Conservation (phyloP, 2,797 vertebrate genomes). For the Micromesistius poutassou region DNA sequence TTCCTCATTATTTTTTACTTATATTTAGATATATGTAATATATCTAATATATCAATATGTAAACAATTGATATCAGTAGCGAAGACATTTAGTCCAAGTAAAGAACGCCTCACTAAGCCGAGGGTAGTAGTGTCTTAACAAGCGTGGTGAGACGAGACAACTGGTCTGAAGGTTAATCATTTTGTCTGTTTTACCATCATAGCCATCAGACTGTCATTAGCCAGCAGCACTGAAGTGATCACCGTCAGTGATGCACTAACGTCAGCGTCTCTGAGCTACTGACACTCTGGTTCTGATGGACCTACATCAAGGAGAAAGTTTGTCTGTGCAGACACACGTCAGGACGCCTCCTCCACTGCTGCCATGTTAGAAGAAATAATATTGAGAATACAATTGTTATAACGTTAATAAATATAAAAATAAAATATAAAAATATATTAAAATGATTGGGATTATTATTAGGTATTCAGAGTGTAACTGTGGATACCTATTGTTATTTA, state of each 20-base stretch:
- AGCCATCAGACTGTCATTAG: conserved; percentile 30
- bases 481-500: background rate
- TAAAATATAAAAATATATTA: background rate
- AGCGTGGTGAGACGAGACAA: background rate
- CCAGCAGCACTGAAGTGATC: conserved; percentile 1
- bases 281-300: background rate
- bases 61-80: background rate
- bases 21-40: background rate
- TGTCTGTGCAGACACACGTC: background rate
- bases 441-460: background rate
- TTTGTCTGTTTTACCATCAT: too few species aligned
- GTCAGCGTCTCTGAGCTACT: background rate
- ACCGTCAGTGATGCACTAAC: conserved; percentile 28
- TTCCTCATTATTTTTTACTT: background rate
- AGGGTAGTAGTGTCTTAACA: background rate
- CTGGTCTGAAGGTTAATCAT: conserved; percentile 17
- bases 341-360: background rate
- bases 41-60: too few species aligned
- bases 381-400: background rate
- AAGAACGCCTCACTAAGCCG: background rate
- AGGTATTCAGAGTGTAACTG: background rate
- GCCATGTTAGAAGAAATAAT: background rate
- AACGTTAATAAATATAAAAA: background rate
- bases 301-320: background rate
- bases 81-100: background rate